Percentiles rank a stretch among this genome's conserved stretches.
These are phyloP conservation scores for Ceratina japonica DNA, from an alignment of 1,140 invertebrate species.

Conservation along the genomic window DNA sequence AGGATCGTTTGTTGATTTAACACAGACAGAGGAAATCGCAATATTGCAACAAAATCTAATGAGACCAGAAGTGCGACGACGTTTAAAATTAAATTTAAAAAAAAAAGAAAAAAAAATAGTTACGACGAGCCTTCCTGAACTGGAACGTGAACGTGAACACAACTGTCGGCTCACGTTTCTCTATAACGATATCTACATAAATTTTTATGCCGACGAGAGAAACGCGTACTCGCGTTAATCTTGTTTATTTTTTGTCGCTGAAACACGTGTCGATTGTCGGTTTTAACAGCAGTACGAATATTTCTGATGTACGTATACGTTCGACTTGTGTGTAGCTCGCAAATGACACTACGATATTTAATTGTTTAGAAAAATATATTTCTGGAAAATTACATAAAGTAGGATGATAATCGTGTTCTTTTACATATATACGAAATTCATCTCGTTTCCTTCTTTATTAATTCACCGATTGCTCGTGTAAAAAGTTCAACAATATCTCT, in stretches of 20 bases:
- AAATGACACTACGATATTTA: conserved; percentile 43
- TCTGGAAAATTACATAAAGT: conserved; percentile 48
- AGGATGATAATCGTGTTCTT: conserved; percentile 42
- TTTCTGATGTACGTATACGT: neutral
- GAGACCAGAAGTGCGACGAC: too few relatives aligned
- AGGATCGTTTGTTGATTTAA: conserved; percentile 9
- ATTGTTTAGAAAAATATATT: conserved; percentile 53
- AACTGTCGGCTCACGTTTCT: too few relatives aligned
- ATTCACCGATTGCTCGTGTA: conserved; percentile 69
- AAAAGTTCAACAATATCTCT: conserved; percentile 69
- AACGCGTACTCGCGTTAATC: too few relatives aligned
- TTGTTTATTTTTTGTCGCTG: neutral
- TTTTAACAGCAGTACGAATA: conserved; percentile 17
- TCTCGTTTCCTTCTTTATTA: conserved; percentile 52
- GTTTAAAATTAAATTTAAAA: too few relatives aligned
- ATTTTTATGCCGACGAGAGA: too few relatives aligned
- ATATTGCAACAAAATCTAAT: too few relatives aligned
- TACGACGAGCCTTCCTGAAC: too few relatives aligned
- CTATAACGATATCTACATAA: too few relatives aligned
- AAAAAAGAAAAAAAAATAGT: too few relatives aligned
- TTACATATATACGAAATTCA: conserved; percentile 50
- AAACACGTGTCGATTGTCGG: conserved; percentile 21
- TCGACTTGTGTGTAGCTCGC: neutral
- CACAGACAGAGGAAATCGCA: too few relatives aligned
- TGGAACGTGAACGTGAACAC: too few relatives aligned